Base-by-base conservation (phyloP, 2,113 vertebrate genomes). In the Percina caprodes region DNA sequence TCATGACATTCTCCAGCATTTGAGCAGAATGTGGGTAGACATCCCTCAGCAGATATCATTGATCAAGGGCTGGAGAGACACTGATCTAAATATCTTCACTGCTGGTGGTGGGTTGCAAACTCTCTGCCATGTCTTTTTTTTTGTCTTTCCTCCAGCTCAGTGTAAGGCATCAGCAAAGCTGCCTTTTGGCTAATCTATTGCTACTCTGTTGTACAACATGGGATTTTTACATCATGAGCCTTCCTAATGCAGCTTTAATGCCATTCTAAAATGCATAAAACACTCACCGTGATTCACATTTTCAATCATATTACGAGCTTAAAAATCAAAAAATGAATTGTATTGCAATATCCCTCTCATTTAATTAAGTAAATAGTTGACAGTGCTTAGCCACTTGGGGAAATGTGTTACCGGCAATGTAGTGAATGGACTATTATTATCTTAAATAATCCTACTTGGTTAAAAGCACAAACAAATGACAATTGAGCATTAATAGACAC, bases 51-150 rank as follows among this genome's bases (percentile, higher is more conserved):
- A 81, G 82, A 80, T 72, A 74, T 79, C 78, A 77, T 74, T 75
- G 78, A 83, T 91, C 74, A 84, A 74, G 70, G 33, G 23, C 52
- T 45, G 71, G 58, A 70, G 58, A 83, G 79, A 72, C 75, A 71
- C 74, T 74, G 61, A 86, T 89, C 68, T 79, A 78, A 83, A 89
- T 86, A 79, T 80, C 77, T 69, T 87, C 77, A 45, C 80, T 33
- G 78, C 39, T 61, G 54, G 69, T 45, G 42, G 52, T 66, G 63
- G 65, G 56, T 62, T 82, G 72, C 74, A 63, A 68, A 61, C 49
- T 70, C 39, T 51, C 60, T 39, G 14, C 24, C 35, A 21, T 62
- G 67, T 80, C 24, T 30, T 63, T 21, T 42, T 5, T 24, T 30
- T 49, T 4, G 14, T 19, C 10, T 16, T 33, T 69, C 48, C 68